Conservation (phyloP, 2,113 vertebrate genomes). For the Tragelaphus buxtoni region DNA sequence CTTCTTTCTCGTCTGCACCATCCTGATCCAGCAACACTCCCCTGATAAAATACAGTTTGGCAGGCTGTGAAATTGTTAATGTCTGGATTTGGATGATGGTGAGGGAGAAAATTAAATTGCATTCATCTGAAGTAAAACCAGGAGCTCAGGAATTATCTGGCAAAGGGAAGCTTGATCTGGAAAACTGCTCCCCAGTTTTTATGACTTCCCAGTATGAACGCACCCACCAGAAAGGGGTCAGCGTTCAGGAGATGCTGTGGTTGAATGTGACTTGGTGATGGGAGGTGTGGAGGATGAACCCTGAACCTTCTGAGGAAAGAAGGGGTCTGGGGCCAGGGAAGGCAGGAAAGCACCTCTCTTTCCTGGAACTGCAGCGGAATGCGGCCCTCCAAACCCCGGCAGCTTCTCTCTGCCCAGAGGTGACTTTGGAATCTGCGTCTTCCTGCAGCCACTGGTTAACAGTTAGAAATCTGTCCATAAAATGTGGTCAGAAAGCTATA, state of each 20-base stretch:
- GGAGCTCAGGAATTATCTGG: not conserved
- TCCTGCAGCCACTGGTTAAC: not conserved
- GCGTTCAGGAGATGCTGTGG: not conserved
- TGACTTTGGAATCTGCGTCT: not conserved
- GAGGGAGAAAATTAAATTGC: not conserved
- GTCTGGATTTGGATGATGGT: not conserved
- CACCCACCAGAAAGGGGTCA: not conserved
- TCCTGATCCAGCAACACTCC: not conserved
- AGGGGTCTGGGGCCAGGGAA: not conserved
- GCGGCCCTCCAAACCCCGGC: not conserved
- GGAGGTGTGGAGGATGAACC: not conserved
- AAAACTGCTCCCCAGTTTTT: not conserved
- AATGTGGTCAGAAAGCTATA: conserved; percentile 39
- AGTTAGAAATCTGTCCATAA: conserved; percentile 19
- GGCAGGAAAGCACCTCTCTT: not conserved
- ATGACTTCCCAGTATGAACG: not conserved
- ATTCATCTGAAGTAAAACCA: not conserved
- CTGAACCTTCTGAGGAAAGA: not conserved
- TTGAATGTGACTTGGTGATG: not conserved
- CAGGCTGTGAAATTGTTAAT: not conserved
- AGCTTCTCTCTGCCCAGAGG: not conserved
- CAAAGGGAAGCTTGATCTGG: not conserved
- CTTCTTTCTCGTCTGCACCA: not conserved
- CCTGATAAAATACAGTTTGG: not conserved
- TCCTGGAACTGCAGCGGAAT: not conserved